These are phyloP conservation scores for Megaptera novaeangliae DNA, from an alignment of 2,113 vertebrate genomes.

Conservation along the genomic window DNA sequence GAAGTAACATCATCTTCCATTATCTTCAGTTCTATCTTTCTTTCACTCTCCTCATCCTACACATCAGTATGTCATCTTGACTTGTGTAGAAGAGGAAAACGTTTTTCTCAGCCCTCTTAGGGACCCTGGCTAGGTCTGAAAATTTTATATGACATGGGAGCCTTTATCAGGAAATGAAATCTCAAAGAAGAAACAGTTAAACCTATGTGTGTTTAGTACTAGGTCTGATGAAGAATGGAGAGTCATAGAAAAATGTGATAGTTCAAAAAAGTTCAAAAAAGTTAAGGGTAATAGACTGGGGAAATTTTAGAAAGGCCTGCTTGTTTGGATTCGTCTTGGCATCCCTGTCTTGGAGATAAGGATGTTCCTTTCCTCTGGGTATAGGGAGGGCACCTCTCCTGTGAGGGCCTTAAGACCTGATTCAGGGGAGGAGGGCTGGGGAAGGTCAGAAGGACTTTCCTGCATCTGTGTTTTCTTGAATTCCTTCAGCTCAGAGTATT, in stretches of 20 bases:
- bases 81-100: background rate
- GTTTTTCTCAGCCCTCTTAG: background rate
- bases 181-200: background rate
- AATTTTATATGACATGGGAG: background rate
- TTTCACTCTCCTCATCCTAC: background rate
- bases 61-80: background rate
- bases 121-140: background rate
- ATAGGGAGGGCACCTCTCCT: background rate
- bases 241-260: background rate
- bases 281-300: background rate
- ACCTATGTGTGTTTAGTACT: background rate
- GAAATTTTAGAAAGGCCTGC: background rate
- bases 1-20: background rate
- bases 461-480: background rate
- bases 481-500: background rate
- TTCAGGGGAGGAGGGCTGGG: background rate
- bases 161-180: background rate
- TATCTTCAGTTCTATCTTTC: background rate
- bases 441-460: background rate
- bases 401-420: background rate
- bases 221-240: background rate
- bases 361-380: background rate
- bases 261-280: background rate
- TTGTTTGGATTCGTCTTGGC: background rate
- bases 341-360: background rate